Conservation (phyloP, 2,797 vertebrate genomes). For the Vultur gryphus region DNA sequence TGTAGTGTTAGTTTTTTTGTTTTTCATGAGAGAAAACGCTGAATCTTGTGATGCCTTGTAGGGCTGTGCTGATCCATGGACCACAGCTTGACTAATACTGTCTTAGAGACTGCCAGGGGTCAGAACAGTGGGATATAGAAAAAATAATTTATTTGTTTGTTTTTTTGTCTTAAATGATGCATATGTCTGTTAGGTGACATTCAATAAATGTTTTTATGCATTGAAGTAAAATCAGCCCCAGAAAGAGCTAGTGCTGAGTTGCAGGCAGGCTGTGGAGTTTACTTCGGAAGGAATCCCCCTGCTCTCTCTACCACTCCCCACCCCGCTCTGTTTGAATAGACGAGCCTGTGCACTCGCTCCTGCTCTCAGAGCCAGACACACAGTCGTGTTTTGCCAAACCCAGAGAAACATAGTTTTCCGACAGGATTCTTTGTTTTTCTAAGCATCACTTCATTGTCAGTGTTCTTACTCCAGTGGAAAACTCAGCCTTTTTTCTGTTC, state of each 20-base stretch:
- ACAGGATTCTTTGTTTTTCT: background rate
- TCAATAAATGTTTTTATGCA: background rate
- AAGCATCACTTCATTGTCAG: background rate
- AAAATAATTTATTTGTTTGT: background rate
- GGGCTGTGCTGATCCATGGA: background rate
- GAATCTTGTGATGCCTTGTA: background rate
- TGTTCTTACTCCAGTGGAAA: background rate
- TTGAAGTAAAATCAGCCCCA: background rate
- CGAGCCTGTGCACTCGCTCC: accelerated
- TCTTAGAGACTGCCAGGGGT: background rate
- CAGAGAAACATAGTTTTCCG: background rate
- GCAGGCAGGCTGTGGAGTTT: background rate
- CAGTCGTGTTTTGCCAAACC: accelerated
- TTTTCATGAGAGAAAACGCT: background rate
- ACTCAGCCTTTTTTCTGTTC: background rate
- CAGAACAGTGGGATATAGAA: background rate
- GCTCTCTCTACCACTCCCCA: accelerated
- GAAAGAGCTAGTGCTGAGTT: background rate
- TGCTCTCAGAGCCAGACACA: background rate
- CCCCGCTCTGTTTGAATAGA: accelerated
- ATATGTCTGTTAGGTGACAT: no score
- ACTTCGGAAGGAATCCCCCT: background rate
- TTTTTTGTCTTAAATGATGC: background rate
- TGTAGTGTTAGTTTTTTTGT: background rate
- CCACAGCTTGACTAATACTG: background rate